Evolutionary conservation across 2,888 invertebrate genomes (phyloP).

Genomic region (Micropterix aruncella): DNA sequence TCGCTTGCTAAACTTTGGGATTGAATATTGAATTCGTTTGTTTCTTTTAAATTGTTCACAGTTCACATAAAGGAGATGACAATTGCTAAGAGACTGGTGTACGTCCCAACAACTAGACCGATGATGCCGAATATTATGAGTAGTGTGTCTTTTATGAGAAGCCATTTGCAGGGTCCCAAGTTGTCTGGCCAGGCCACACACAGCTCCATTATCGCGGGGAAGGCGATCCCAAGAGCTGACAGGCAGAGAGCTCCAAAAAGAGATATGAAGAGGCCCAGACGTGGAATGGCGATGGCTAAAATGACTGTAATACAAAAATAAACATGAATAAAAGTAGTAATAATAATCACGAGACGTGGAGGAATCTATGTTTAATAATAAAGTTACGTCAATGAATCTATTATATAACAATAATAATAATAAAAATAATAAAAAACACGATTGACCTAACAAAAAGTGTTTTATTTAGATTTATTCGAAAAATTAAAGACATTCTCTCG

Average conservation of each 20-base stretch:
- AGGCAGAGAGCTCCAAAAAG: slow-evolving; percentile 61
- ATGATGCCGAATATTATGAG: slow-evolving; percentile 45
- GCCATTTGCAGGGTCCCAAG: slow-evolving; percentile 28
- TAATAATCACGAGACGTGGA: no score
- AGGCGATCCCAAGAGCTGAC: slow-evolving; percentile 57
- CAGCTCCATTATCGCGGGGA: slow-evolving; percentile 61
- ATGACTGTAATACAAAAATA: slow-evolving; percentile 42
- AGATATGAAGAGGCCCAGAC: slow-evolving; percentile 60
- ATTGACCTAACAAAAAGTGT: no score
- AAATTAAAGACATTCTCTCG: no score
- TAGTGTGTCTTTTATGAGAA: slow-evolving; percentile 35
- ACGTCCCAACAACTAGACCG: slow-evolving; percentile 52
- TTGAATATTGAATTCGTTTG: no score
- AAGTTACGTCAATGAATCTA: no score
- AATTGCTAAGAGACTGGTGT: slow-evolving; percentile 46
- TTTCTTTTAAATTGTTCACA: no score
- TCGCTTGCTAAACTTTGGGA: no score
- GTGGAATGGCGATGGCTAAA: slow-evolving; percentile 54
- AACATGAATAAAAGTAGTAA: no score
- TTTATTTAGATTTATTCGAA: no score
- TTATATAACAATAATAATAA: no score
- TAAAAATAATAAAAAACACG: no score
- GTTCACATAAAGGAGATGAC: slow-evolving; percentile 20
- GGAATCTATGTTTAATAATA: no score
- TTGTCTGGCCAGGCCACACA: slow-evolving; percentile 54